Evolutionary conservation across 2,888 invertebrate genomes (phyloP).

Genomic region (Autographa gamma): DNA sequence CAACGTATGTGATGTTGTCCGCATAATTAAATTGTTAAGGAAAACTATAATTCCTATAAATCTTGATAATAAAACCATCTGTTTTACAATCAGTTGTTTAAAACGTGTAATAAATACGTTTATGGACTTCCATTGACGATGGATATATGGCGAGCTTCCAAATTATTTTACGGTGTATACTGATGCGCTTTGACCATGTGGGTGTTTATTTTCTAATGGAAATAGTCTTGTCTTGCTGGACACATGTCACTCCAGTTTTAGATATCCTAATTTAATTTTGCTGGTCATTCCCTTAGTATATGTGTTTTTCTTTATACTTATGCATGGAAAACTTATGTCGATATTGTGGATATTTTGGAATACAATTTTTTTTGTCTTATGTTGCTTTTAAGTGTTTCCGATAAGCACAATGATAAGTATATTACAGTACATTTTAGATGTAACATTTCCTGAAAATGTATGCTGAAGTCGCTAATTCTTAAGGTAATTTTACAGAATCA

Average conservation of each 20-base stretch:
- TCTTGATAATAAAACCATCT: not conserved
- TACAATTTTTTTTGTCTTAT: too few species aligned
- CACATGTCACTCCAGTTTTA: not conserved
- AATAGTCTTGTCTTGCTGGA: not conserved
- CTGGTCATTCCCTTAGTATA: not conserved
- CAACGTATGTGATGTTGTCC: too few species aligned
- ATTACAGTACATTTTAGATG: too few species aligned
- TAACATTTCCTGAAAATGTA: too few species aligned
- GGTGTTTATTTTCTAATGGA: not conserved
- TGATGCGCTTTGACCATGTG: not conserved
- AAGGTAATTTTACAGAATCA: too few species aligned
- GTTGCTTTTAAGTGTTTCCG: too few species aligned
- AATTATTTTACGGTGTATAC: not conserved
- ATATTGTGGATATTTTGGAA: too few species aligned
- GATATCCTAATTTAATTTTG: not conserved
- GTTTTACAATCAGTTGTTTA: slow-evolving; percentile 2
- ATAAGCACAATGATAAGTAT: too few species aligned
- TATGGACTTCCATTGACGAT: slow-evolving; percentile 1
- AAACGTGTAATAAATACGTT: not conserved
- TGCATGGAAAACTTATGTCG: too few species aligned
- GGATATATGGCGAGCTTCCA: slow-evolving; percentile 10
- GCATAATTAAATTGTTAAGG: not conserved
- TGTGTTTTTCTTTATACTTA: too few species aligned
- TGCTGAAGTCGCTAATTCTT: too few species aligned
- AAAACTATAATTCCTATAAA: not conserved